Evolutionary conservation across 2,113 vertebrate genomes (phyloP).

Genomic region (Colistium nudipinnis): DNA sequence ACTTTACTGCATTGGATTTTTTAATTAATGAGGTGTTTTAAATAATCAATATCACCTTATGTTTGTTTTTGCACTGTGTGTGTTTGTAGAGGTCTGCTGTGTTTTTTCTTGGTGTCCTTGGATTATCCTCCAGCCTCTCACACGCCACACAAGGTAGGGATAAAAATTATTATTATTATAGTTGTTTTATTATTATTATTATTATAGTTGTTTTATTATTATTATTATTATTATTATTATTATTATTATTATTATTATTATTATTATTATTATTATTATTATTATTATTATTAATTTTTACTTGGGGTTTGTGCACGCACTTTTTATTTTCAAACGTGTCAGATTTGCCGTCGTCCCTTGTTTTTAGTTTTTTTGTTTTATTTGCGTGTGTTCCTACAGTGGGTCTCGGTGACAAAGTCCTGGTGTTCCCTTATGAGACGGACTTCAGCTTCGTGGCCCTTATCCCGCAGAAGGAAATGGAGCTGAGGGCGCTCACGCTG

Average conservation of each 20-base stretch:
- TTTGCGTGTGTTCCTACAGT: slow-evolving; percentile 41
- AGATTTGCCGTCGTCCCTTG: too few relatives aligned
- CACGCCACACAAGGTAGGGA: slow-evolving; percentile 67
- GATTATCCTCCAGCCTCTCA: slow-evolving; percentile 35
- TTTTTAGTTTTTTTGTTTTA: not conserved
- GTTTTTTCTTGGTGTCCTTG: slow-evolving; percentile 48
- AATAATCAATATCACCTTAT: not conserved
- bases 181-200: too few relatives aligned
- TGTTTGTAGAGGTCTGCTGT: slow-evolving; percentile 60
- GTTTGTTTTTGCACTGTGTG: slow-evolving; percentile 20
- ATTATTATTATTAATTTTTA: too few relatives aligned
- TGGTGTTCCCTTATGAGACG: slow-evolving; percentile 83
- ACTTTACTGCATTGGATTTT: too few relatives aligned
- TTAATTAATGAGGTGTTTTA: not conserved
- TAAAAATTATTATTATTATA: too few relatives aligned
- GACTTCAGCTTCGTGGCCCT: slow-evolving; percentile 82
- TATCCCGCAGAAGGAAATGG: slow-evolving; percentile 77
- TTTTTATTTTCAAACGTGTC: not conserved
- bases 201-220: too few relatives aligned
- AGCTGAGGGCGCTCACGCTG: slow-evolving; percentile 80
- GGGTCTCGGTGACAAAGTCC: slow-evolving; percentile 78
- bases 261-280: too few relatives aligned
- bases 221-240: too few relatives aligned
- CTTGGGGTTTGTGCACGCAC: too few relatives aligned
- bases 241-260: too few relatives aligned